Conservation (phyloP, 2,113 vertebrate genomes). For the Manacus vitellinus region DNA sequence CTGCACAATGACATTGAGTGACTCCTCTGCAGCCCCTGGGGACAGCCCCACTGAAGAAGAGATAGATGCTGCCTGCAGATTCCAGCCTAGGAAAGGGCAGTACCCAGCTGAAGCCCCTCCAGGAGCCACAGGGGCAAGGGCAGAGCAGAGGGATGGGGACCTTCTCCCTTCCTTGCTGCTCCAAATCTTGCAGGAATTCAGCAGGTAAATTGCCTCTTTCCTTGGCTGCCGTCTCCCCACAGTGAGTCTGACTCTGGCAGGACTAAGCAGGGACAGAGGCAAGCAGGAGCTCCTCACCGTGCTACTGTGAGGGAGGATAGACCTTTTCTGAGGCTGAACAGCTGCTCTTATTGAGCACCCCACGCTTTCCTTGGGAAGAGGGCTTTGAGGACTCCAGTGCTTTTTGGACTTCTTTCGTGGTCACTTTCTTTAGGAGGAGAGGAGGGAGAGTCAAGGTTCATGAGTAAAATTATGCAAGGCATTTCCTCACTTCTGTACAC, state of each 20-base stretch:
- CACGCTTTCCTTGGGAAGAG: background rate
- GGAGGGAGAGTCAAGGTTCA: background rate
- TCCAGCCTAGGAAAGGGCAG: background rate
- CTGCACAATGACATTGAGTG: background rate
- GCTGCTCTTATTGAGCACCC: background rate
- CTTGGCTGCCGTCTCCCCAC: fast-evolving
- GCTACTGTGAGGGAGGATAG: background rate
- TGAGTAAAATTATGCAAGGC: background rate
- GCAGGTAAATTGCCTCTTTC: fast-evolving
- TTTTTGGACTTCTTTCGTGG: background rate
- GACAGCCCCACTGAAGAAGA: background rate
- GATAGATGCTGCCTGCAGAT: background rate
- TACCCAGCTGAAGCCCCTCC: background rate
- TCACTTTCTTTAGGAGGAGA: background rate
- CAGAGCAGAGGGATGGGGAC: background rate
- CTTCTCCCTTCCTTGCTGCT: background rate
- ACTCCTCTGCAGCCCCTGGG: background rate
- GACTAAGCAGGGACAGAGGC: background rate
- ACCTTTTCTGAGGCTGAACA: background rate
- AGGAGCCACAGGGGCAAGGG: fast-evolving
- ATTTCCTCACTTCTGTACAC: background rate
- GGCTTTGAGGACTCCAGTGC: background rate
- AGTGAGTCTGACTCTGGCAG: background rate
- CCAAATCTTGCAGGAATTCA: background rate
- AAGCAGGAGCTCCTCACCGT: background rate